A percentile compares a stretch with the other conserved stretches of the same genome.
phyloP scores from a whole-genome alignment of 2,113 vertebrate genomes.

The Plecotus auritus region DNA sequence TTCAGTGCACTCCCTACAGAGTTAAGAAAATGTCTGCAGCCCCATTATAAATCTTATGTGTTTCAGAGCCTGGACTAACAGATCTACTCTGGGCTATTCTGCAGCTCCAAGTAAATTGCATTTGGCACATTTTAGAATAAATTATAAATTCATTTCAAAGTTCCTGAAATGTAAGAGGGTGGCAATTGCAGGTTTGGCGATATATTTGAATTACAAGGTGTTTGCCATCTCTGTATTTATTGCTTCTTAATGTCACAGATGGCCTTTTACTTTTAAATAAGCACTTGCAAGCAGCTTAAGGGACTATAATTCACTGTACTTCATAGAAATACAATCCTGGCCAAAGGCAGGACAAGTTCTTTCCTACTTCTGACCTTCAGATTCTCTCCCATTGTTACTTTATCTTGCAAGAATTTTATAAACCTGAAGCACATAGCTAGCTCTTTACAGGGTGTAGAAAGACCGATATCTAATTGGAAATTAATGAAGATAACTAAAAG shows the following conservation, averaged over 20 bases:
- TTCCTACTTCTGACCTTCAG: background rate
- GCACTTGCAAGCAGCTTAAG: background rate
- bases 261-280: background rate
- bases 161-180: background rate
- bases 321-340: background rate
- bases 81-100: background rate
- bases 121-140: constrained; percentile 3
- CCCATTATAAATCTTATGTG: background rate
- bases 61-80: background rate
- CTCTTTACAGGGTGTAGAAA: background rate
- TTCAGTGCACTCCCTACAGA: background rate
- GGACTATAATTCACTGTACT: background rate
- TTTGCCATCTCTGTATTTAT: background rate
- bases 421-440: background rate
- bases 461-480: background rate
- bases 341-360: background rate
- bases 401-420: background rate
- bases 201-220: background rate
- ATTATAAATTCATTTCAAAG: constrained; percentile 7
- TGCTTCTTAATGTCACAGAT: constrained; percentile 2
- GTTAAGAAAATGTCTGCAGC: background rate
- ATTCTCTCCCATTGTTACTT: background rate
- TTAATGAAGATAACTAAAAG: background rate
- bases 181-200: background rate
- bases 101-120: background rate